Evolutionary conservation across 1,140 invertebrate genomes (phyloP).

Genomic region (Vanessa tameamea): DNA sequence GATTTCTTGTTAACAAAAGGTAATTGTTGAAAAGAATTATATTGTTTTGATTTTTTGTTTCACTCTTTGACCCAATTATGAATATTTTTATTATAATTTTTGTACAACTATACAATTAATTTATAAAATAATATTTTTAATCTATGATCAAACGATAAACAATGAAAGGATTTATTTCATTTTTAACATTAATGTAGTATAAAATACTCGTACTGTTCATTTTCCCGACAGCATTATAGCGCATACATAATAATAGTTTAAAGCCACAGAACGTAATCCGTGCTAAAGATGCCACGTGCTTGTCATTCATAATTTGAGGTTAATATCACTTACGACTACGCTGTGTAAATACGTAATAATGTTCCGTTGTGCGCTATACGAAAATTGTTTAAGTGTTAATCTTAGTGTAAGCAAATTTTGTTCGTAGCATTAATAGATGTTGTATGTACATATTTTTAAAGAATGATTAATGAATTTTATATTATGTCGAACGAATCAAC

Average conservation of each 20-base stretch:
- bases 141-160: no score
- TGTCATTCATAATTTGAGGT: slow-evolving; percentile 70
- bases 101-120: no score
- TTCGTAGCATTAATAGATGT: neutral
- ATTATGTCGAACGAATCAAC: neutral
- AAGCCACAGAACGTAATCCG: slow-evolving; percentile 42
- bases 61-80: neutral
- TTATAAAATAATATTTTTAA: no score
- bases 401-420: neutral
- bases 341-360: slow-evolving; percentile 50
- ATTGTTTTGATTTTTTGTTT: neutral
- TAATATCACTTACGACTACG: slow-evolving; percentile 49
- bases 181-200: neutral
- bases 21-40: slow-evolving; percentile 4
- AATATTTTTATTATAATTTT: neutral
- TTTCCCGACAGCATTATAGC: slow-evolving; percentile 15
- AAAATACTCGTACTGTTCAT: slow-evolving; percentile 12
- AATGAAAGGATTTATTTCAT: no score
- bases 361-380: slow-evolving; percentile 24
- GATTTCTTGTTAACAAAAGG: neutral
- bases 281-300: slow-evolving; percentile 60
- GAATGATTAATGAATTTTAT: no score
- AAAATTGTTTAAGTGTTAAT: neutral
- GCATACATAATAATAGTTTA: slow-evolving; percentile 30
- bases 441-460: neutral